A percentile compares a stretch with the other conserved stretches of the same genome.
These are phyloP conservation scores for Oryzaephilus surinamensis DNA, from an alignment of 1,140 invertebrate genomes.

Conservation along the genomic window DNA sequence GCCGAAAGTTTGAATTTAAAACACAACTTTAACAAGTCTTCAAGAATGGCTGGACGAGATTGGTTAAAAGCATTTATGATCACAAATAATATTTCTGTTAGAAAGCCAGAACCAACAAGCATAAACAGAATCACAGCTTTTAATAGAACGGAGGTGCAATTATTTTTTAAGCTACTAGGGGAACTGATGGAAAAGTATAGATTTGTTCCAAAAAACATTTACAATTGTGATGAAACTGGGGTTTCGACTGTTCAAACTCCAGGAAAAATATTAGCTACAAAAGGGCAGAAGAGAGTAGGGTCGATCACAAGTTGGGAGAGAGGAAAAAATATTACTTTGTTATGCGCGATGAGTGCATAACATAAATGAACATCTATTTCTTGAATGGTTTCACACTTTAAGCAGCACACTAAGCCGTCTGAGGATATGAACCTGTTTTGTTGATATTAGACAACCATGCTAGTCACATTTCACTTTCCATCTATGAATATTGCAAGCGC, in stretches of 20 bases:
- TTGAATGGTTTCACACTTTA: conserved; percentile 31
- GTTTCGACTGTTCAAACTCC: conserved; percentile 37
- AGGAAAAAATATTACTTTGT: conserved; percentile 36
- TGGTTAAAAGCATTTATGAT: conserved; percentile 26
- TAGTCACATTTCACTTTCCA: conserved; percentile 18
- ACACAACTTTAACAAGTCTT: too few species aligned
- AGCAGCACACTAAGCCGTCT: conserved; percentile 26
- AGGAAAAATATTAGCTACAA: conserved; percentile 34
- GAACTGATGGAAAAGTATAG: conserved; percentile 28
- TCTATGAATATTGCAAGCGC: conserved; percentile 18
- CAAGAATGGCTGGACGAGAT: conserved; percentile 19
- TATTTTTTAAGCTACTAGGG: conserved; percentile 32
- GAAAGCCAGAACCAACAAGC: conserved; percentile 32
- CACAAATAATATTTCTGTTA: conserved; percentile 19
- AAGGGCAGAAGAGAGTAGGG: conserved; percentile 36
- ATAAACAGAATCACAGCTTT: conserved; percentile 28
- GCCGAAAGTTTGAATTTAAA: too few species aligned
- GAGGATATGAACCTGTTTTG: conserved; percentile 28
- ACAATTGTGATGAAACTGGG: conserved; percentile 38
- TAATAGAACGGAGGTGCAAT: conserved; percentile 29
- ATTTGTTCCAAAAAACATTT: conserved; percentile 32
- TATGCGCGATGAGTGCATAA: conserved; percentile 33
- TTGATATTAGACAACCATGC: conserved; percentile 37
- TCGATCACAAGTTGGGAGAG: conserved; percentile 37
- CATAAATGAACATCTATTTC: conserved; percentile 25